Evolutionary conservation across 2,797 vertebrate genomes (phyloP).

Genomic region (Danio jaintianensis): DNA sequence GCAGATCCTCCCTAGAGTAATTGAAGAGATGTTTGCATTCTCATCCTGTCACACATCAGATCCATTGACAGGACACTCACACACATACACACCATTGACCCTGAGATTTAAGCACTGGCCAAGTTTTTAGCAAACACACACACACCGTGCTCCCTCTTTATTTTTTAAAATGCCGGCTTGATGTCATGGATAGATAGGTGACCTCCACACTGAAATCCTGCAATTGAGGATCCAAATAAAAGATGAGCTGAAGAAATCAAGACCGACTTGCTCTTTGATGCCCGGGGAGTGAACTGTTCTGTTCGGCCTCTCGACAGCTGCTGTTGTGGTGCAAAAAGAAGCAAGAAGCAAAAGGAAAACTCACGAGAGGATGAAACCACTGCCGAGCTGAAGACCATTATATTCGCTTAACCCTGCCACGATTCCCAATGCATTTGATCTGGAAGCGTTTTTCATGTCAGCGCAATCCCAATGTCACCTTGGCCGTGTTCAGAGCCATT

Average conservation of each 20-base stretch:
- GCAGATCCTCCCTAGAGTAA: not conserved
- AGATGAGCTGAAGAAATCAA: conserved; percentile 53
- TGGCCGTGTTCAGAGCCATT: not conserved
- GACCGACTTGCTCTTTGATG: conserved; percentile 24
- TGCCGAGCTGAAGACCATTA: not conserved
- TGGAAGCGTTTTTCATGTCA: conserved; percentile 8
- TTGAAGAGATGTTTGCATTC: conserved; percentile 12
- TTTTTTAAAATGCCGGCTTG: conserved; percentile 7
- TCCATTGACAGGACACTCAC: conserved; percentile 14
- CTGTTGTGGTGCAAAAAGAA: conserved; percentile 54
- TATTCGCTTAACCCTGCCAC: not conserved
- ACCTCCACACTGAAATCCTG: conserved; percentile 31
- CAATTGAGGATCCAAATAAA: conserved; percentile 36
- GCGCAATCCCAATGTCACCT: conserved; percentile 16
- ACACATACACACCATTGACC: conserved; percentile 41
- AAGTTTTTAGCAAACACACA: conserved; percentile 41
- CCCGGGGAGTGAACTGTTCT: conserved; percentile 30
- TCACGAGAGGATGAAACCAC: conserved; percentile 13
- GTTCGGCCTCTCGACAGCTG: conserved; percentile 59
- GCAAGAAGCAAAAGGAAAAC: conserved; percentile 21
- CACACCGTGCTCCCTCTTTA: conserved; percentile 8
- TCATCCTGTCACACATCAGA: conserved; percentile 27
- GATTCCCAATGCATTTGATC: conserved; percentile 36
- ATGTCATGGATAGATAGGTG: conserved; percentile 24
- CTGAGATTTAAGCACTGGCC: conserved; percentile 66